Evolutionary conservation across 1,140 invertebrate species (phyloP), one percentile per base, ranked within the genome.

Genomic region (Homarus americanus): DNA sequence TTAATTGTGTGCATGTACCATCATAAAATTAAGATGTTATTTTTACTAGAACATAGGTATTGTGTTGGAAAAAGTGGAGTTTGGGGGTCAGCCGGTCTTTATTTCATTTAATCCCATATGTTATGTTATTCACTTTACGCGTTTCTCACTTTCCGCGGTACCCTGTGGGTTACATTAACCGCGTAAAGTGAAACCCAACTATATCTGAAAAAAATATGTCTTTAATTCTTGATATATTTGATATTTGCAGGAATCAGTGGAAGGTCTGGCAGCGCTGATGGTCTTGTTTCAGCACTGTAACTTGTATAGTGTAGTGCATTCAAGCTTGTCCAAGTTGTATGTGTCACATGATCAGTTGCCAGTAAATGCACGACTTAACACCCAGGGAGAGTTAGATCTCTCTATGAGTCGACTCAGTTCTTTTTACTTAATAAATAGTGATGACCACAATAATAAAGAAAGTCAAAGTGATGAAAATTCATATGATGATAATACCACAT

Each of bases 251-350:
- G 88, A 76, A n/a, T 75, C 79, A 75, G 82, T 84, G 17, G 80
- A 83, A 44, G 88, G 88, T 3, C 24, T 90, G 20, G 20, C 69
- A 78, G 88, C 80, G 38, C 34, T 90, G 32, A 84, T 90, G 88
- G 72, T 83, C 10, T 76, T 90, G 41, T 73, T 90, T 24, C 41
- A 90, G 36, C 80, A 90, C 72, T 90, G 80, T 38, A 83, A 84
- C 53, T 90, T 90, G 28, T 90, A 83, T 28, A 83, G 63, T 63
- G n/a, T 83, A 2, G 38, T 90, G 88, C 24, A 40, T 41, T 49
- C 49, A 53, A 7, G 20, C n/a, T n/a, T 87, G 73, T n/a, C 73
- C 7, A 75, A 63, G 41, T 49, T 87, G 38, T 28, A 10, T 80
- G 28, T 44, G 15, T 34, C 28, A 10, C 17, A 80, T n/a, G 28